Evolutionary conservation across 2,888 invertebrate species (phyloP).

Genomic region (Tuta absoluta): DNA sequence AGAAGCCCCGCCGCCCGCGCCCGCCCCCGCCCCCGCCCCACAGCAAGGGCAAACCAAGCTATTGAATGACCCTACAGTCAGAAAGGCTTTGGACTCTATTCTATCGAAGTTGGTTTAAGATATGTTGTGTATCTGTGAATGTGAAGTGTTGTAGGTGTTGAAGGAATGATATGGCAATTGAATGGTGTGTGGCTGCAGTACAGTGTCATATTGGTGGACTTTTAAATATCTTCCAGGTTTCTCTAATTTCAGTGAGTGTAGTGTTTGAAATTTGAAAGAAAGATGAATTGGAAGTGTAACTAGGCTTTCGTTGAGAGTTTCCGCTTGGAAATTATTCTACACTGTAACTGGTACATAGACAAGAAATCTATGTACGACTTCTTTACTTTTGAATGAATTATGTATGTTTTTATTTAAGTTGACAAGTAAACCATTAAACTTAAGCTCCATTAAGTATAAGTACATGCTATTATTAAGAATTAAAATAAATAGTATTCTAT

Average conservation of each 20-base stretch:
- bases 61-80: slow-evolving; percentile 88
- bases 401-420: neutral
- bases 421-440: neutral
- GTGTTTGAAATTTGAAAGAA: neutral
- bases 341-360: too few species aligned
- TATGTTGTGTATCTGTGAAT: neutral
- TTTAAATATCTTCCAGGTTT: neutral
- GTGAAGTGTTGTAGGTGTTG: too few species aligned
- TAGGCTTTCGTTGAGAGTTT: too few species aligned
- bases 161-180: too few species aligned
- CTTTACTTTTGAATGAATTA: neutral
- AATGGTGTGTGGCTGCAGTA: neutral
- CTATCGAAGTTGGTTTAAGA: slow-evolving; percentile 67
- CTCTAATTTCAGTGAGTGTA: neutral
- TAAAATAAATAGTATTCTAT: slow-evolving; percentile 4
- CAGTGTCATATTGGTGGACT: neutral
- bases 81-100: slow-evolving; percentile 88
- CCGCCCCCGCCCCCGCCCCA: slow-evolving; percentile 40
- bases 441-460: neutral
- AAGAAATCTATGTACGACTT: neutral
- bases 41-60: slow-evolving; percentile 73
- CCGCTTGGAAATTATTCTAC: too few species aligned
- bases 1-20: slow-evolving; percentile 46
- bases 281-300: too few species aligned
- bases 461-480: slow-evolving; percentile 4